phyloP scores from a whole-genome alignment of 2,113 vertebrate species.

The Elephas maximus region DNA sequence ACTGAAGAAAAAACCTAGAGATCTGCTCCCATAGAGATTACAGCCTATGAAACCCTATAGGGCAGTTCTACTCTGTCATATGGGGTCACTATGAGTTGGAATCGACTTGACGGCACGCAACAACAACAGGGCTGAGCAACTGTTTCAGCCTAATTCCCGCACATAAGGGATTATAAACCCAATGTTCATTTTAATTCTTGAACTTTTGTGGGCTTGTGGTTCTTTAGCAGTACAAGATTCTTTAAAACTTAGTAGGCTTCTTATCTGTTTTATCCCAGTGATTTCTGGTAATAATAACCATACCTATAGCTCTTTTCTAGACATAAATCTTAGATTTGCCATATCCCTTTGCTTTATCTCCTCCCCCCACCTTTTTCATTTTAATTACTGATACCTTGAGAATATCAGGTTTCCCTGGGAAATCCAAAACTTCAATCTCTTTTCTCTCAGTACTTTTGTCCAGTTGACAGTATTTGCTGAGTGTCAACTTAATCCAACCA shows the following conservation, averaged over 20 bases:
- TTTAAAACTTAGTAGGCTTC: background rate
- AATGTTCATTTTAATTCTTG: slow-evolving; percentile 3
- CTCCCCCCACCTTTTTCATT: background rate
- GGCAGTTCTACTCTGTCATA: background rate
- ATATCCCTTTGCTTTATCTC: background rate
- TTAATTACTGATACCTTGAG: background rate
- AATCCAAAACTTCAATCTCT: background rate
- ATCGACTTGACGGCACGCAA: background rate
- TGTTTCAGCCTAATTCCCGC: background rate
- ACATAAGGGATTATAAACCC: background rate
- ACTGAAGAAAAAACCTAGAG: background rate
- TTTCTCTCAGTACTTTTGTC: background rate
- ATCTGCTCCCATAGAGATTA: background rate
- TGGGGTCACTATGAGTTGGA: background rate
- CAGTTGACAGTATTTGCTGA: background rate
- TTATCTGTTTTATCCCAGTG: background rate
- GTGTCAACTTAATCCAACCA: slow-evolving; percentile 1
- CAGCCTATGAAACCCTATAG: background rate
- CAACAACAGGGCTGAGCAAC: background rate
- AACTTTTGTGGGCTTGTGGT: background rate
- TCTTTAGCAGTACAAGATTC: background rate
- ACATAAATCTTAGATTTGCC: background rate
- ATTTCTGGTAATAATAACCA: background rate
- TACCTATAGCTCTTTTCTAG: background rate
- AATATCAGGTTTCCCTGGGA: background rate